Evolutionary conservation across 2,113 vertebrate genomes (phyloP).

Genomic region (Sakesphorus luctuosus): DNA sequence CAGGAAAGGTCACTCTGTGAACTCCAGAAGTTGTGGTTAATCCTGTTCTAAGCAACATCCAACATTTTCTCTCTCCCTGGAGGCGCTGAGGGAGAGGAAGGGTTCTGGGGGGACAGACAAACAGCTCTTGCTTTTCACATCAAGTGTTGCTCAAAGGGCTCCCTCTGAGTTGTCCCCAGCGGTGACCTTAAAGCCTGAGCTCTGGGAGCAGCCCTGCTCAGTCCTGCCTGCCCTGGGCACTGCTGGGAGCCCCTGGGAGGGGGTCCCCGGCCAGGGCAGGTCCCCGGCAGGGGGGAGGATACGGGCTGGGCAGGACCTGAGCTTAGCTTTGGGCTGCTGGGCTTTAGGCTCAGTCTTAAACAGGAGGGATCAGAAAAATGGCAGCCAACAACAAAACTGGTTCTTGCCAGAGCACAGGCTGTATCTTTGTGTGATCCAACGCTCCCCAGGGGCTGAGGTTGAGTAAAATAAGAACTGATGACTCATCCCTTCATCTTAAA

Average conservation of each 20-base stretch:
- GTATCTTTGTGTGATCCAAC: background rate
- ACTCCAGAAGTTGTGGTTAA: background rate
- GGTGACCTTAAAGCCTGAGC: background rate
- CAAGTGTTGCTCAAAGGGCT: background rate
- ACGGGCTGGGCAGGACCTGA: accelerated
- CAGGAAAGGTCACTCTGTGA: background rate
- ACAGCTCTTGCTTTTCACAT: background rate
- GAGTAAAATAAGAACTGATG: slow-evolving; percentile 13
- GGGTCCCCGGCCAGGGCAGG: background rate
- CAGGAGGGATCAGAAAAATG: background rate
- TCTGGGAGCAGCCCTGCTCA: background rate
- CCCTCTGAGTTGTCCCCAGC: accelerated
- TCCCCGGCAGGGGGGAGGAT: background rate
- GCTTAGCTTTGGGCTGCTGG: background rate
- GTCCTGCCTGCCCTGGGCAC: background rate
- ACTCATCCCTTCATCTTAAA: slow-evolving; percentile 26
- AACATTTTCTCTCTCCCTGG: background rate
- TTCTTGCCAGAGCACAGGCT: background rate
- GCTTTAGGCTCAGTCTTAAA: background rate
- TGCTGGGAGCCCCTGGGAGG: accelerated
- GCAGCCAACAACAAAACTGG: background rate
- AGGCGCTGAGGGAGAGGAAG: background rate
- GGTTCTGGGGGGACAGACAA: no score
- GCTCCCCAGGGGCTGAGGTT: background rate
- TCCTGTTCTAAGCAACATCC: background rate